Evolutionary conservation across 2,113 vertebrate species (phyloP).

Genomic region (Halichoeres trimaculatus): DNA sequence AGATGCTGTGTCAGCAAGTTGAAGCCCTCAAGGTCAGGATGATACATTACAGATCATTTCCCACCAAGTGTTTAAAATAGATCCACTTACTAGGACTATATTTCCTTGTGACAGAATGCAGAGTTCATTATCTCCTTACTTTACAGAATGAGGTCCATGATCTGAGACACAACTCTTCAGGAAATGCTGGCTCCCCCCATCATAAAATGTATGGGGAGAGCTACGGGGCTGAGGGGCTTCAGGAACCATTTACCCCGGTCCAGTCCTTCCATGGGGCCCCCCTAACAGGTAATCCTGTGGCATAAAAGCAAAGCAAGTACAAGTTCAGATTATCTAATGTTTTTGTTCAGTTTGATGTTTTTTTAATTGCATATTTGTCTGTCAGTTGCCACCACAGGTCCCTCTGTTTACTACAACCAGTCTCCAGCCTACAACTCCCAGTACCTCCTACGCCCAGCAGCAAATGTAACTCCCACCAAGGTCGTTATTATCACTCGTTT

Average conservation of each 20-base stretch:
- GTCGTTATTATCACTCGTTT: conserved; percentile 76
- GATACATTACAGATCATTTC: background rate
- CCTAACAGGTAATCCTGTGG: conserved; percentile 86
- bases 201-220: conserved; percentile 87
- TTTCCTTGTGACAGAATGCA: no score
- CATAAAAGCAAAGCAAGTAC: background rate
- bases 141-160: conserved; percentile 95
- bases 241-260: conserved; percentile 88
- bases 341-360: no score
- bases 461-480: conserved; percentile 95
- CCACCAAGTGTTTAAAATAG: background rate
- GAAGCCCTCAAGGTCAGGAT: conserved; percentile 93
- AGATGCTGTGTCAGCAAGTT: conserved; percentile 95
- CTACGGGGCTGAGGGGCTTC: conserved; percentile 86
- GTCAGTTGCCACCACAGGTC: conserved; percentile 92
- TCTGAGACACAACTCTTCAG: conserved; percentile 88
- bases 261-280: conserved; percentile 92
- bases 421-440: conserved; percentile 96
- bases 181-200: conserved; percentile 81
- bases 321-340: no score
- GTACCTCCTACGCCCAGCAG: conserved; percentile 92
- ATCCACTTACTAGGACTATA: background rate
- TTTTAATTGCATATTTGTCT: conserved; percentile 44
- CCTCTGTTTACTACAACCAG: conserved; percentile 92
- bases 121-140: background rate